Conservation (phyloP, 1,140 invertebrate species). For the Asbolus verrucosus region DNA sequence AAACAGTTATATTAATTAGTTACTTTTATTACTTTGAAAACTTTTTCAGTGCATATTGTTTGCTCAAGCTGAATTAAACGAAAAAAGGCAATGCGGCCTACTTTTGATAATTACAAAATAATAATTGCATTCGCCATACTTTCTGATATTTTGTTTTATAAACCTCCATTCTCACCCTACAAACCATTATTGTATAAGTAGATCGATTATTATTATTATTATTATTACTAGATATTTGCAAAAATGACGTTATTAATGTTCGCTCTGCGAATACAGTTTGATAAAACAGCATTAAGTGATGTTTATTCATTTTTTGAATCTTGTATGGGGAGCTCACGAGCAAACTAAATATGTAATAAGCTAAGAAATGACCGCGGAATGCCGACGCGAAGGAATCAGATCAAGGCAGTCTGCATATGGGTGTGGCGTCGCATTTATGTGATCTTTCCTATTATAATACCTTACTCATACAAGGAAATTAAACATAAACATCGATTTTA, state of each 20-base stretch:
- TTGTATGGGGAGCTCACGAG: too few species aligned
- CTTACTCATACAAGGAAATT: constrained; percentile 41
- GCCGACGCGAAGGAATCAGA: constrained; percentile 49
- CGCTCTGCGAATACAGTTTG: too few species aligned
- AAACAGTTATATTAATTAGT: too few species aligned
- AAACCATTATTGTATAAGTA: not conserved
- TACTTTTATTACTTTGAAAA: too few species aligned
- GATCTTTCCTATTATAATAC: too few species aligned
- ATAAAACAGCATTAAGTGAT: too few species aligned
- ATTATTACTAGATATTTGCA: too few species aligned
- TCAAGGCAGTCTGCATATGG: constrained; percentile 51
- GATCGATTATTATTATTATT: not conserved
- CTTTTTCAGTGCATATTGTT: too few species aligned
- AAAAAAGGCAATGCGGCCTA: not conserved
- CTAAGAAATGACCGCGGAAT: constrained; percentile 24
- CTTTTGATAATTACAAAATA: constrained; percentile 29
- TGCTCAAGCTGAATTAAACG: too few species aligned
- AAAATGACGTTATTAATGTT: too few species aligned
- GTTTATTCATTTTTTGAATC: too few species aligned
- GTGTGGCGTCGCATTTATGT: constrained; percentile 44
- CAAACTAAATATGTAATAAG: too few species aligned
- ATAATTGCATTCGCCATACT: constrained; percentile 4
- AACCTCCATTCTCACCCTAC: constrained; percentile 8
- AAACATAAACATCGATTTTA: not conserved
- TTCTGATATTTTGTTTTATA: constrained; percentile 5